Percentiles rank a stretch among this genome's conserved stretches.
Conservation (phyloP, 2,113 vertebrate species). For the Podiceps cristatus region DNA sequence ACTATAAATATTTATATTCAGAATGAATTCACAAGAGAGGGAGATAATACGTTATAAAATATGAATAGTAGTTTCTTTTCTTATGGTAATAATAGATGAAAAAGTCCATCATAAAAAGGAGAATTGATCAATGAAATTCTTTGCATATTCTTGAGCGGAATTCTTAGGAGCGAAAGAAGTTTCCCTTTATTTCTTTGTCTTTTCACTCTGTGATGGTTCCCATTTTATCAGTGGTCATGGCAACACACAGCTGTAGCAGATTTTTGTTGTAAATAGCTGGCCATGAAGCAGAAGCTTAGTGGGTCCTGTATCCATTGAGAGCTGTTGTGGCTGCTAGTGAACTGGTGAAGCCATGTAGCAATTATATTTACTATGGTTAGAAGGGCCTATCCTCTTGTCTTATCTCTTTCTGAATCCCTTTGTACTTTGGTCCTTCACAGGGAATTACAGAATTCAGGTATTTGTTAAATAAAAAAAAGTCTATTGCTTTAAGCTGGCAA, state of each 20-base stretch:
- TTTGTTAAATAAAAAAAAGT: not conserved
- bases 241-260: not conserved
- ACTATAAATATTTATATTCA: conserved; percentile 18
- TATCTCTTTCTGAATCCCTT: not conserved
- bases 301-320: not conserved
- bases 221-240: not conserved
- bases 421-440: not conserved
- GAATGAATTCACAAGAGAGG: not conserved
- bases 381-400: not conserved
- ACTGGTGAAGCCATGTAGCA: not conserved
- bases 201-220: not conserved
- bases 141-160: not conserved
- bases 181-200: not conserved
- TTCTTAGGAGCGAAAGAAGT: not conserved
- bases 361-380: not conserved
- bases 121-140: not conserved
- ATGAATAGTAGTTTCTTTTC: not conserved
- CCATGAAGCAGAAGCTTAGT: not conserved
- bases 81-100: not conserved
- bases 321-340: not conserved
- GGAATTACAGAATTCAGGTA: not conserved
- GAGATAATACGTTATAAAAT: conserved; percentile 15
- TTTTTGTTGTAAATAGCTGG: not conserved
- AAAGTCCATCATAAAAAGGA: not conserved
- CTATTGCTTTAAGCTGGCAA: not conserved